phyloP scores from a whole-genome alignment of 2,888 invertebrate species.

The Amphipoea lucens region DNA sequence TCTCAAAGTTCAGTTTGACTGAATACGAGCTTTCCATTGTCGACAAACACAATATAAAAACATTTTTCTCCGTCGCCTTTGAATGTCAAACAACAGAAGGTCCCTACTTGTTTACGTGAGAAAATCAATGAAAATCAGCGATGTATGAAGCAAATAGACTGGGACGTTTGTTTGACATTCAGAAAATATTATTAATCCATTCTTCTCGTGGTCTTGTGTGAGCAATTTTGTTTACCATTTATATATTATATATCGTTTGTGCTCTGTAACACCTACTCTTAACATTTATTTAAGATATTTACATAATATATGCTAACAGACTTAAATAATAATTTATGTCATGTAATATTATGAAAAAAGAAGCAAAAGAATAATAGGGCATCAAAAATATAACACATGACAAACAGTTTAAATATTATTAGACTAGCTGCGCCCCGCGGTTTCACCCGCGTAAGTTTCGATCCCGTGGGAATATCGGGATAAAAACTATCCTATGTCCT shows the following conservation, averaged over 20 bases:
- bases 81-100: conserved; percentile 50
- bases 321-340: background rate
- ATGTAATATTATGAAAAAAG: too few species aligned
- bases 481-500: too few species aligned
- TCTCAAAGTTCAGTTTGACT: conserved; percentile 32
- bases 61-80: conserved; percentile 45
- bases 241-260: background rate
- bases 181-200: conserved; percentile 40
- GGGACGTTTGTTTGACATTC: conserved; percentile 22
- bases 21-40: conserved; percentile 40
- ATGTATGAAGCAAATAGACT: conserved; percentile 39
- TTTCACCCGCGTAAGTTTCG: too few species aligned
- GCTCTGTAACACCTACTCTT: background rate
- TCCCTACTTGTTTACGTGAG: conserved; percentile 42
- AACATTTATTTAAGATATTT: background rate
- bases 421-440: too few species aligned
- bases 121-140: conserved; percentile 57
- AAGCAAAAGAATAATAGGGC: too few species aligned
- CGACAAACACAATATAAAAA: conserved; percentile 51
- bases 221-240: conserved; percentile 32
- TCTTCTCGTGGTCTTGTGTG: conserved; percentile 13
- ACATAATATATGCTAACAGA: background rate
- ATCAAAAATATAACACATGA: background rate
- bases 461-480: too few species aligned
- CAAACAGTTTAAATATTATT: background rate